These are phyloP conservation scores for Drosophila tani DNA, from an alignment of 1,140 invertebrate species.

Conservation along the genomic window DNA sequence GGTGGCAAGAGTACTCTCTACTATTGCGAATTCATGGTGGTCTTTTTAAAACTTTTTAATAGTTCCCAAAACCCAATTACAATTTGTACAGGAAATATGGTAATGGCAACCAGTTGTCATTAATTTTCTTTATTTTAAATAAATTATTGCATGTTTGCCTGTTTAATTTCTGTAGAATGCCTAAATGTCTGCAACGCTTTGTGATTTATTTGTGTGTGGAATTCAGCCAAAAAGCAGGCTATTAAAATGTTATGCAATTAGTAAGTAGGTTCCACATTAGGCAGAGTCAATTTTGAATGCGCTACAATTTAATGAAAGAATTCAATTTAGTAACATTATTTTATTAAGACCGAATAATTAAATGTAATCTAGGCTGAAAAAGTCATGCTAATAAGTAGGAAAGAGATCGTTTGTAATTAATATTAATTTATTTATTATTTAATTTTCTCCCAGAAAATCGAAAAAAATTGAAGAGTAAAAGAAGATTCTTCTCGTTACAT, in stretches of 20 bases:
- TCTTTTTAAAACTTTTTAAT: background rate
- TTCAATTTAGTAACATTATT: too few relatives aligned
- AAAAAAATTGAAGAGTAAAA: too few relatives aligned
- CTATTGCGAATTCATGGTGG: constrained; percentile 14
- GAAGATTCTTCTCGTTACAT: too few relatives aligned
- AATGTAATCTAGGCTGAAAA: too few relatives aligned
- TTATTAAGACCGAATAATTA: too few relatives aligned
- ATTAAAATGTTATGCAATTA: background rate
- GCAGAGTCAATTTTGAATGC: background rate
- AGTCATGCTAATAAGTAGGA: too few relatives aligned
- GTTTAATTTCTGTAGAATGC: background rate
- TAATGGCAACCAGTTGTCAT: too few relatives aligned
- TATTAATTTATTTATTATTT: too few relatives aligned
- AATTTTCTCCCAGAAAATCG: too few relatives aligned
- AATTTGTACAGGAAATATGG: background rate
- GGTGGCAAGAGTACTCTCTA: too few relatives aligned
- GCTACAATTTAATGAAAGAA: background rate
- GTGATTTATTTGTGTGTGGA: accelerated
- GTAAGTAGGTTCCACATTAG: background rate
- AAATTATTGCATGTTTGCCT: too few relatives aligned
- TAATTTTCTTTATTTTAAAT: background rate
- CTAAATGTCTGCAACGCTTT: background rate
- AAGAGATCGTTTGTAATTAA: too few relatives aligned
- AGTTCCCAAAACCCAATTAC: background rate
- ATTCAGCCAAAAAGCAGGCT: constrained; percentile 26